Conservation (phyloP, 2,113 vertebrate species). For the Apodemus sylvaticus region DNA sequence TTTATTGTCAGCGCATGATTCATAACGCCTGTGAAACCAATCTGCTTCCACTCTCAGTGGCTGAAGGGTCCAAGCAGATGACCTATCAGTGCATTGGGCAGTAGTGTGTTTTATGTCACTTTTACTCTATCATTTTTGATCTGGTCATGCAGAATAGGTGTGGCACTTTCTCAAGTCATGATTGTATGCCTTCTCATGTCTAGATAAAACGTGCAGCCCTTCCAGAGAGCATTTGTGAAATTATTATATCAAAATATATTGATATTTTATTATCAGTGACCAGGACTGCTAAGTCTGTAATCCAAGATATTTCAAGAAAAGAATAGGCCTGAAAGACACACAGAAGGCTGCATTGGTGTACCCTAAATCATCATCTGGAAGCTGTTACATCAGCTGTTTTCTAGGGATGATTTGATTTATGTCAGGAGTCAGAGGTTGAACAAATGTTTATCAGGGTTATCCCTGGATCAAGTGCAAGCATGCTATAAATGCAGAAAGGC, state of each 20-base stretch:
- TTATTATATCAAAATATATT: neutral
- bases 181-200: neutral
- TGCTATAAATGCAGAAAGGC: neutral
- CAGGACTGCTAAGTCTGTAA: neutral
- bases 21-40: neutral
- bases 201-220: neutral
- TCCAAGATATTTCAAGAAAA: neutral
- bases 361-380: neutral
- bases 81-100: neutral
- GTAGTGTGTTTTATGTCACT: neutral
- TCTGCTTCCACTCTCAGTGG: neutral
- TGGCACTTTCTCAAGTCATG: neutral
- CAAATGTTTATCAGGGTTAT: neutral
- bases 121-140: neutral
- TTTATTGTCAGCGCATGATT: neutral
- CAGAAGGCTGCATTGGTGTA: neutral
- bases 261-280: neutral
- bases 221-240: neutral
- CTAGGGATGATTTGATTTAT: constrained; percentile 10
- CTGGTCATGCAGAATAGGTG: neutral
- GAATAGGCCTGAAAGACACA: neutral
- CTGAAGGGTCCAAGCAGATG: neutral
- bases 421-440: neutral
- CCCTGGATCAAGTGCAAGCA: neutral
- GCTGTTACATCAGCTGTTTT: neutral